These are phyloP conservation scores for Sebastes hubbsi DNA, from an alignment of 2,797 vertebrate species.

Conservation along the genomic window DNA sequence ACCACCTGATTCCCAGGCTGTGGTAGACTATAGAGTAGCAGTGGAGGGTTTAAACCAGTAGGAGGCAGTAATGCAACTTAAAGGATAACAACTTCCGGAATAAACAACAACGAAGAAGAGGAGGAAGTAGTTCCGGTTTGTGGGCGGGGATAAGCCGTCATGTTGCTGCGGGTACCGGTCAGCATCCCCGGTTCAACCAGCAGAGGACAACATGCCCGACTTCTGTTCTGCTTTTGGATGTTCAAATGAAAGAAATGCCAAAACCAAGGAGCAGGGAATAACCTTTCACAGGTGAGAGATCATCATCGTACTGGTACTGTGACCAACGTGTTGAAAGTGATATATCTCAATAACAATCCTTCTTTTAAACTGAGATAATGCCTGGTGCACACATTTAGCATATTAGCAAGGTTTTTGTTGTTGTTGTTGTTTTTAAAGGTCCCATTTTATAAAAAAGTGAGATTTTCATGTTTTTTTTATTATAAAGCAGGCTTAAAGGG, in stretches of 20 bases:
- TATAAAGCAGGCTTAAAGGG: no score
- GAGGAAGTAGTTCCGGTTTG: not conserved
- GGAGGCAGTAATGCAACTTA: no score
- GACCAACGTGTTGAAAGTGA: not conserved
- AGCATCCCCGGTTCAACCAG: no score
- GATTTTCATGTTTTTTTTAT: no score
- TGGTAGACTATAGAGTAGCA: no score
- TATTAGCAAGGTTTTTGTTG: not conserved
- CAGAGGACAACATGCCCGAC: not conserved
- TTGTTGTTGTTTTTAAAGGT: no score
- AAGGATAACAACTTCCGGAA: no score
- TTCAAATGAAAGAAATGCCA: not conserved
- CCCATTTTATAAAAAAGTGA: no score
- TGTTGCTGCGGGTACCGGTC: not conserved
- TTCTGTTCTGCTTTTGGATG: not conserved
- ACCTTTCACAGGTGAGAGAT: not conserved
- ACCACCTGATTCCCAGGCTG: no score
- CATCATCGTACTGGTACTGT: fast-evolving
- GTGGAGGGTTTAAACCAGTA: no score
- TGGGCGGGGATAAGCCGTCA: no score
- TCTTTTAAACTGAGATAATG: fast-evolving
- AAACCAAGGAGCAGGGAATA: not conserved
- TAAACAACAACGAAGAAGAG: no score
- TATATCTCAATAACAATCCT: not conserved
- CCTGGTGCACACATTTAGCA: not conserved